These are phyloP conservation scores for Sphaerodactylus townsendi DNA, from an alignment of 2,113 vertebrate species.

Conservation along the genomic window DNA sequence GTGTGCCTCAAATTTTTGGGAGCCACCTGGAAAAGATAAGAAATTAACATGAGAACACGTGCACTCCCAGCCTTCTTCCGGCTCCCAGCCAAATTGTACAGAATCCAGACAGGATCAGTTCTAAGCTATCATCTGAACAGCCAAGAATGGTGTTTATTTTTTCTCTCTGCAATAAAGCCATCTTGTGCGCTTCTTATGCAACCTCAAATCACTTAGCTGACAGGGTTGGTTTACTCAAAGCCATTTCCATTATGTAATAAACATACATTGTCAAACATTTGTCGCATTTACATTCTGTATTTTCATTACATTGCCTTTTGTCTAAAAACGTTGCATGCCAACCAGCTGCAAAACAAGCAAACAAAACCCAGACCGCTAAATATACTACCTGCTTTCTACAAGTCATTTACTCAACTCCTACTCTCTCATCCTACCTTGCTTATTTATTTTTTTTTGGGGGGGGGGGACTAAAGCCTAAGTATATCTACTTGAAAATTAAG, in stretches of 20 bases:
- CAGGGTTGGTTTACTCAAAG: constrained; percentile 64
- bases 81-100: background rate
- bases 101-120: background rate
- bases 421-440: constrained; percentile 68
- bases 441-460: background rate
- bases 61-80: background rate
- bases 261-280: constrained; percentile 75
- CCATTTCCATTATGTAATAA: constrained; percentile 73
- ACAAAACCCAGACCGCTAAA: constrained; percentile 56
- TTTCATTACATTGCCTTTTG: constrained; percentile 72
- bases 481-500: background rate
- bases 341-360: constrained; percentile 70
- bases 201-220: constrained; percentile 9
- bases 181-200: constrained; percentile 17
- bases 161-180: constrained; percentile 7
- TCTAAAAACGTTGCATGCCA: constrained; percentile 79
- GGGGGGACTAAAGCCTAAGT: constrained; percentile 44
- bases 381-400: constrained; percentile 73
- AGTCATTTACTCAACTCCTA: constrained; percentile 56
- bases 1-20: no score
- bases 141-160: constrained; percentile 9
- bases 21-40: background rate
- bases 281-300: constrained; percentile 72
- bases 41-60: background rate
- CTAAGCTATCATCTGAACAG: background rate